A percentile compares a stretch with the other conserved stretches of the same genome.
Evolutionary conservation across 1,140 invertebrate species (phyloP).

Genomic region (Galleria mellonella): DNA sequence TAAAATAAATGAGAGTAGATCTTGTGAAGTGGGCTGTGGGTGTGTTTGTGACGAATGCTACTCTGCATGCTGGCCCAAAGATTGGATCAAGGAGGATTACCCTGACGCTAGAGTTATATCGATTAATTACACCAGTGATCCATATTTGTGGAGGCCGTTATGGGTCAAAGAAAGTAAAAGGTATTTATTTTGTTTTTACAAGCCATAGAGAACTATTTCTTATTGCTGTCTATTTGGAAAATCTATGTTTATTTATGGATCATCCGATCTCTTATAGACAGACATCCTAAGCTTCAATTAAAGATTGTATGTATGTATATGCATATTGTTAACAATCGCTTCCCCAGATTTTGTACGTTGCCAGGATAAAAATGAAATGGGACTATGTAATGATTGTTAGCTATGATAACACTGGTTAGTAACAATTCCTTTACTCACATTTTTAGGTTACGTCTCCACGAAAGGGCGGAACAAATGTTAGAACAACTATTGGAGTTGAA

Average conservation of each 20-base stretch:
- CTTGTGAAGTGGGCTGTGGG: slow-evolving; percentile 47
- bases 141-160: slow-evolving; percentile 80
- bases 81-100: slow-evolving; percentile 81
- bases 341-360: no score
- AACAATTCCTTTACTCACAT: no score
- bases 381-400: no score
- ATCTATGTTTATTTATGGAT: no score
- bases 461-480: slow-evolving; percentile 80
- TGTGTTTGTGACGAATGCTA: slow-evolving; percentile 62
- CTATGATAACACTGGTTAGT: no score
- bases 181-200: slow-evolving; percentile 32
- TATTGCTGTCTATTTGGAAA: no score
- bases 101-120: slow-evolving; percentile 79
- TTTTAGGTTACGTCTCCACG: slow-evolving; percentile 65
- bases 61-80: slow-evolving; percentile 80
- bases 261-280: no score
- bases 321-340: no score
- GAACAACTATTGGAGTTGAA: slow-evolving; percentile 74
- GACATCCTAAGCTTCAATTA: no score
- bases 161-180: slow-evolving; percentile 79
- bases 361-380: no score
- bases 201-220: not conserved
- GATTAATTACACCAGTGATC: slow-evolving; percentile 83
- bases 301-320: no score
- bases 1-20: slow-evolving; percentile 6